phyloP scores from a whole-genome alignment of 2,113 vertebrate species.

The Lanius ludovicianus region DNA sequence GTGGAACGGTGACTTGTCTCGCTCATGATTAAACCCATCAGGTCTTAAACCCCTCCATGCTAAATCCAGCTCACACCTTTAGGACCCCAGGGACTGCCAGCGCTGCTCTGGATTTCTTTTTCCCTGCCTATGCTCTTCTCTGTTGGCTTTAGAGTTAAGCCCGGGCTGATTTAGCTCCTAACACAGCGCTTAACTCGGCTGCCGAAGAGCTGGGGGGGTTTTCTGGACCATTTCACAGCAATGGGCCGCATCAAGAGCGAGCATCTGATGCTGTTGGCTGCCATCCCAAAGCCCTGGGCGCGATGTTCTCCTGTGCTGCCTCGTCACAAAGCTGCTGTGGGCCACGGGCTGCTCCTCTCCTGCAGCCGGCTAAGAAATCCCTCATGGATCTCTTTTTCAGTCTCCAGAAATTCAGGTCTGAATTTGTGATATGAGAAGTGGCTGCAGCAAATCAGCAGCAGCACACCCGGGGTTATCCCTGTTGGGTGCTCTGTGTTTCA shows the following conservation, averaged over 20 bases:
- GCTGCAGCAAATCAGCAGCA: neutral
- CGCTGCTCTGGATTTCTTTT: neutral
- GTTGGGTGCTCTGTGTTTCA: neutral
- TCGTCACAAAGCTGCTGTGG: neutral
- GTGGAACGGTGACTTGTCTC: neutral
- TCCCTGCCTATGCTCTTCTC: neutral
- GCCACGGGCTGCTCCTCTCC: neutral
- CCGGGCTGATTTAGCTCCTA: neutral
- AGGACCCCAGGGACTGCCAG: neutral
- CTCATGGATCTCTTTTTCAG: neutral
- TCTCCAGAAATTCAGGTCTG: neutral
- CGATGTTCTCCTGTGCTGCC: neutral
- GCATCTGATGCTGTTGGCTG: conserved; percentile 21
- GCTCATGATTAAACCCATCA: neutral
- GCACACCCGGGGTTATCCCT: rapidly evolving
- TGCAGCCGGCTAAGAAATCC: neutral
- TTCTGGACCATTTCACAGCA: conserved; percentile 63
- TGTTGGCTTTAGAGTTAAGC: neutral
- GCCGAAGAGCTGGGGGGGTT: neutral
- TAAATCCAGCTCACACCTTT: neutral
- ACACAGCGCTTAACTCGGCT: neutral
- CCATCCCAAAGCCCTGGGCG: neutral
- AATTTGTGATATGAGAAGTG: rapidly evolving
- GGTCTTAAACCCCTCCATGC: neutral
- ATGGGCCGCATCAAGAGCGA: conserved; percentile 7